Evolutionary conservation across 2,888 invertebrate species (phyloP).

Genomic region (Argyra leucocephala): DNA sequence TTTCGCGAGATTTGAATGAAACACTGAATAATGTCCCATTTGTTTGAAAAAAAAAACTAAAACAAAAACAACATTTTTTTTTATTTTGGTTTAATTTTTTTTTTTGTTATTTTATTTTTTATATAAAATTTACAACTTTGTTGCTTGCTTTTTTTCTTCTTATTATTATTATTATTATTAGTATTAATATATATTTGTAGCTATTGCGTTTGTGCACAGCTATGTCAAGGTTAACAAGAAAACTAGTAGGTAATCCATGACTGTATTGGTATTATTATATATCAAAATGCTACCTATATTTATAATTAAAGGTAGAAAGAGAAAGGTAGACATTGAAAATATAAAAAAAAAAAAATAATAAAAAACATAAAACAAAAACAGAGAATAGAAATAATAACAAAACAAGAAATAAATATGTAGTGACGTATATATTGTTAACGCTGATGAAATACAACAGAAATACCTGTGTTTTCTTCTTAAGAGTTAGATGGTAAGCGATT

Average conservation of each 20-base stretch:
- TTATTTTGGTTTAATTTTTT: not conserved
- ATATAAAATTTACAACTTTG: not conserved
- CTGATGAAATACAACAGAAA: not conserved
- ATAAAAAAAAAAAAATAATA: slow-evolving; percentile 14
- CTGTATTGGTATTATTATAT: not conserved
- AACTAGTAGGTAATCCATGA: slow-evolving; percentile 13
- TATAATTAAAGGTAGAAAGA: not conserved
- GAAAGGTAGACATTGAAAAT: slow-evolving; percentile 15
- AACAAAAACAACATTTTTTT: too few relatives aligned
- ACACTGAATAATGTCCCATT: not conserved
- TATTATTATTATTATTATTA: not conserved
- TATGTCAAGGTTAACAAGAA: slow-evolving; percentile 10
- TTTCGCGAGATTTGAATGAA: not conserved
- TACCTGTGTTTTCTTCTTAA: slow-evolving; percentile 3
- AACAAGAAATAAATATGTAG: not conserved
- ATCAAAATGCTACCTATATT: too few relatives aligned
- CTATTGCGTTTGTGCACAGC: slow-evolving; percentile 7
- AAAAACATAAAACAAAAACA: slow-evolving; percentile 7
- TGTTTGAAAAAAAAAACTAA: too few relatives aligned
- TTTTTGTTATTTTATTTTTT: too few relatives aligned
- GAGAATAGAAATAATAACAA: not conserved
- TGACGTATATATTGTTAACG: not conserved
- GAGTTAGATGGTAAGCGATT: not conserved
- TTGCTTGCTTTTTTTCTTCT: not conserved
- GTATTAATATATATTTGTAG: not conserved